Evolutionary conservation across 2,888 invertebrate genomes (phyloP), one percentile per base, ranked within the genome.

Genomic region (Andrena chrysosceles): DNA sequence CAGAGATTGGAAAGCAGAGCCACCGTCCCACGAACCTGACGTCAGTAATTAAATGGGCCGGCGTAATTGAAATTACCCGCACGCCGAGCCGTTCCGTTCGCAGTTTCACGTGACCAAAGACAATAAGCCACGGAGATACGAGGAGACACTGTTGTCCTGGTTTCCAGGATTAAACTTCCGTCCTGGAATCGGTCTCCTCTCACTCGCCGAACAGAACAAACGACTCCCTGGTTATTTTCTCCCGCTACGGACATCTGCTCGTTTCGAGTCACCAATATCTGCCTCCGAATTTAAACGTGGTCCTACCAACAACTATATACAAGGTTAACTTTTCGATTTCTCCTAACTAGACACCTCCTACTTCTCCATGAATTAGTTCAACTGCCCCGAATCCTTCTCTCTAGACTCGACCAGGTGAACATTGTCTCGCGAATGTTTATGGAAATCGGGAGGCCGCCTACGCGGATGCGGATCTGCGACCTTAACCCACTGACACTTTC

Each of bases 401-500:
- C 52, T 2, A 6, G 6, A 1, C 54, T 20, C 23, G 20, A 52
- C 5, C 33, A 1, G 8, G 2, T 13, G 23, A 2, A 5, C 49
- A 5, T 69, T 77, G 42, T 84, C 85, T 84, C 84, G 74, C 81
- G 84, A 88, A 87, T 87, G 89, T 86, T 89, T 85, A 89, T 87
- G 84, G 68, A 74, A 85, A 88, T 63, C 74, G 74, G n/a, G 75
- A 79, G 73, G 66, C 73, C 84, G 70, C 84, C 82, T 63, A 85
- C 84, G 82, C 83, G 85, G 85, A 87, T 83, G 87, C 84, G 83
- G 85, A 80, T 81, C 80, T 83, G 69, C 85, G 88, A 90, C 90
- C 89, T 90, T 89, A 91, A 89, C 89, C 90, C 81, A 88, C 89
- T 86, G 81, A 85, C 83, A 74, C 89, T 85, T 84, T 85, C 81